Evolutionary conservation across 2,113 vertebrate genomes (phyloP).

Genomic region (Halcyon malimbica): DNA sequence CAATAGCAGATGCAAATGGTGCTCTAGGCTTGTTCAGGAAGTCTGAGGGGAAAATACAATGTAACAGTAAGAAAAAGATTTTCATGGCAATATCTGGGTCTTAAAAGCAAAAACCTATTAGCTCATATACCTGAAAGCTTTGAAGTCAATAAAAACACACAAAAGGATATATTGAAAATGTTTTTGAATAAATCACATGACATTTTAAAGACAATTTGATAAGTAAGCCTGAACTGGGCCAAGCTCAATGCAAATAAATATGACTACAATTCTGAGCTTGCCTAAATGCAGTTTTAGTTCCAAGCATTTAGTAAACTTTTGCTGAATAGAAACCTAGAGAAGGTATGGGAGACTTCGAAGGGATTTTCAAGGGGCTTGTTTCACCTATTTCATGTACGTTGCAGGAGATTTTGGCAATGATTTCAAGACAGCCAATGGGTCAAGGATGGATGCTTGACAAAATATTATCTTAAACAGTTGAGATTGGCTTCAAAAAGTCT

Average conservation of each 20-base stretch:
- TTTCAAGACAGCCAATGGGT: neutral
- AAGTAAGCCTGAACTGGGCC: neutral
- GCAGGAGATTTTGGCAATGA: neutral
- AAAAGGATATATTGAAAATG: neutral
- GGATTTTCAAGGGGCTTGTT: neutral
- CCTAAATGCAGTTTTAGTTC: neutral
- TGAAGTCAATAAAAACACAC: neutral
- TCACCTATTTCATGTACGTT: neutral
- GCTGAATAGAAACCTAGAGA: neutral
- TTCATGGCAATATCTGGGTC: neutral
- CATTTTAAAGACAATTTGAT: neutral
- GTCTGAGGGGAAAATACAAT: conserved; percentile 50
- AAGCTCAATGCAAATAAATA: neutral
- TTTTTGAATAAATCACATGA: neutral
- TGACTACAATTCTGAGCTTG: neutral
- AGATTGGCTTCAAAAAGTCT: neutral
- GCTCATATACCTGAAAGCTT: neutral
- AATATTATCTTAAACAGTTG: neutral
- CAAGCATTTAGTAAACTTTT: neutral
- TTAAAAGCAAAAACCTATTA: neutral
- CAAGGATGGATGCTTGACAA: neutral
- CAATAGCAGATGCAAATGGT: conserved; percentile 75
- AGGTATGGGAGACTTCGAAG: neutral
- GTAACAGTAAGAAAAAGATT: neutral
- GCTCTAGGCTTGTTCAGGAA: conserved; percentile 43